These are phyloP conservation scores for Oscheius sp. DNA, from an alignment of 2,888 invertebrate genomes.

Conservation along the genomic window DNA sequence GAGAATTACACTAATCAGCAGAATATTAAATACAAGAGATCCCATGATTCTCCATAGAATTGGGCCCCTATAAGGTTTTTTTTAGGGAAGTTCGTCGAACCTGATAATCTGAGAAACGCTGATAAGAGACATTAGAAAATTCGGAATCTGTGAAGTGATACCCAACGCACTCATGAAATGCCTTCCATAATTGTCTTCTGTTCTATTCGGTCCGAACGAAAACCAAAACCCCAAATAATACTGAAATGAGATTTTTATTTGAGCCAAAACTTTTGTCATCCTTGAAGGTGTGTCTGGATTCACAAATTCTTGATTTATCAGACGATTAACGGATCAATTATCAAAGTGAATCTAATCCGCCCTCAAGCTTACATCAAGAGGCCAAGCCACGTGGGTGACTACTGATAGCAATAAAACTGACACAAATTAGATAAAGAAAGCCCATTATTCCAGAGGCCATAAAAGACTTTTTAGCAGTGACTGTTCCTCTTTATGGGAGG, in stretches of 20 bases:
- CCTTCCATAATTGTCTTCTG: constrained; percentile 74
- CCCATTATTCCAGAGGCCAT: neutral
- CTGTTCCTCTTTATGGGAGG: too few relatives aligned
- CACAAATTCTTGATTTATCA: neutral
- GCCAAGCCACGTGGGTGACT: neutral
- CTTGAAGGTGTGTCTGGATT: neutral
- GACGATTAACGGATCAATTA: neutral
- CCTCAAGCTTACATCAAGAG: neutral
- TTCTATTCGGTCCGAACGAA: constrained; percentile 40
- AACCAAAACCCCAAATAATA: constrained; percentile 86
- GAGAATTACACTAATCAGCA: constrained; percentile 72
- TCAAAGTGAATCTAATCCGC: neutral
- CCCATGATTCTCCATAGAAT: constrained; percentile 24
- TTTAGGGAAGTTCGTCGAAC: neutral
- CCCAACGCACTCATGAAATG: constrained; percentile 87
- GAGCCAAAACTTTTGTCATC: neutral
- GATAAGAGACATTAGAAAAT: constrained; percentile 82
- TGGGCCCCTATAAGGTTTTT: constrained; percentile 14
- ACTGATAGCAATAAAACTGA: neutral
- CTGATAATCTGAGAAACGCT: constrained; percentile 62
- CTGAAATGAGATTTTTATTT: constrained; percentile 51
- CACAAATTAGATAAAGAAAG: neutral
- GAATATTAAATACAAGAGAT: constrained; percentile 53
- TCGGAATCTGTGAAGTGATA: constrained; percentile 90
- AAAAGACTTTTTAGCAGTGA: neutral